Evolutionary conservation across 2,797 vertebrate species (phyloP).

Genomic region (Neoniphon sammara): DNA sequence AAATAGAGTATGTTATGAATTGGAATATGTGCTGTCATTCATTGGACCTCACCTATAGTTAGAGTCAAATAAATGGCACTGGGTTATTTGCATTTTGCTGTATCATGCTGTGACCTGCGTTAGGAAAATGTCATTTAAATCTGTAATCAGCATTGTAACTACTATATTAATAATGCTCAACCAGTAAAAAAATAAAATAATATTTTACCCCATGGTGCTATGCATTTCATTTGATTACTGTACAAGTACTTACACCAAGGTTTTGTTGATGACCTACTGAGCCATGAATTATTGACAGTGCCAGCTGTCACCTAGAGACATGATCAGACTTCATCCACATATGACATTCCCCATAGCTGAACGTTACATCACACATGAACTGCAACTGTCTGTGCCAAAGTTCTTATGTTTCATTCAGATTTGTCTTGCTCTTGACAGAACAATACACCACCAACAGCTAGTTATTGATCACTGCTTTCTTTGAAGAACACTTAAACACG

Average conservation of each 20-base stretch:
- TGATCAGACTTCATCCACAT: conserved; percentile 63
- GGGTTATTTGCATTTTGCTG: conserved; percentile 30
- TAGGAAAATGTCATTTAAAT: conserved; percentile 26
- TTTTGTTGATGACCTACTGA: conserved; percentile 56
- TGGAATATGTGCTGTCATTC: conserved; percentile 1
- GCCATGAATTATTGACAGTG: conserved; percentile 76
- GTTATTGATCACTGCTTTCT: conserved; percentile 27
- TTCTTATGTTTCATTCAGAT: conserved; percentile 31
- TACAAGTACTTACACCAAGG: conserved; percentile 30
- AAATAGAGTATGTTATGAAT: background rate
- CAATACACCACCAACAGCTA: conserved; percentile 20
- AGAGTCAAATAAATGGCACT: conserved; percentile 12
- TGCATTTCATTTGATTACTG: conserved; percentile 46
- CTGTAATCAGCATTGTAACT: background rate
- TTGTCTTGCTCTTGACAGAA: conserved; percentile 25
- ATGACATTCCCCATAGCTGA: conserved; percentile 67
- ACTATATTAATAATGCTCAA: conserved; percentile 1
- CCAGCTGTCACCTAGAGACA: conserved; percentile 70
- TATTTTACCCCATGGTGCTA: conserved; percentile 24
- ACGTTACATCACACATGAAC: conserved; percentile 62
- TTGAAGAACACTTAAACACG: too few species aligned
- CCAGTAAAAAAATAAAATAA: background rate
- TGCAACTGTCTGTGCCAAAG: conserved; percentile 35
- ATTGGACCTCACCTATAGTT: conserved; percentile 10
- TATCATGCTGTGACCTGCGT: conserved; percentile 34